Evolutionary conservation across 2,888 invertebrate genomes (phyloP).

Genomic region (Lepetodrilus schrolli): DNA sequence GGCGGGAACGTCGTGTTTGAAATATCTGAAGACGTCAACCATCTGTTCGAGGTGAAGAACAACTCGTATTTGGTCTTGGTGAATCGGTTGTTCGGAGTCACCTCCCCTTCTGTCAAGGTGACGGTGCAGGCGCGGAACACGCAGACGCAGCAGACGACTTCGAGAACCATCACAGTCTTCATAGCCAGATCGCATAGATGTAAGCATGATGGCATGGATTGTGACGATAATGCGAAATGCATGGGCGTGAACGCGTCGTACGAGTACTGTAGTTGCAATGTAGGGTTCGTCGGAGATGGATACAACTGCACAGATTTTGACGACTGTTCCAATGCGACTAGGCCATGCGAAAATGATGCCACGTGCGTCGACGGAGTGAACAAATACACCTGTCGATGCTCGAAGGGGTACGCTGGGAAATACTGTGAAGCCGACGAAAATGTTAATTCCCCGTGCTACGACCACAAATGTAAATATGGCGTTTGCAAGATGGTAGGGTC

Average conservation of each 20-base stretch:
- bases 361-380: constrained; percentile 49
- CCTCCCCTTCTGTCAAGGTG: constrained; percentile 42
- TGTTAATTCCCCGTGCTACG: constrained; percentile 38
- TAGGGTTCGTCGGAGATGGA: constrained; percentile 47
- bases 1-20: constrained; percentile 42
- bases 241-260: constrained; percentile 36
- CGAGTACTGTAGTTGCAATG: constrained; percentile 48
- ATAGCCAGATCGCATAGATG: constrained; percentile 41
- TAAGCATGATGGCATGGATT: constrained; percentile 38
- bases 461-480: constrained; percentile 43
- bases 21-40: constrained; percentile 41
- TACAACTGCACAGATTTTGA: constrained; percentile 44
- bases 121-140: constrained; percentile 45
- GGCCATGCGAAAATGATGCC: constrained; percentile 45
- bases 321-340: constrained; percentile 39
- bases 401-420: constrained; percentile 44
- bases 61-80: constrained; percentile 43
- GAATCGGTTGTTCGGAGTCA: constrained; percentile 37
- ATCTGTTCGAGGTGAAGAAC: constrained; percentile 47
- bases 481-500: constrained; percentile 40
- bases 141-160: constrained; percentile 42
- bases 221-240: constrained; percentile 50
- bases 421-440: constrained; percentile 46
- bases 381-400: constrained; percentile 49
- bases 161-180: constrained; percentile 44